These are phyloP conservation scores for Polypterus bichir DNA, from an alignment of 2,113 vertebrate genomes.

Conservation along the genomic window DNA sequence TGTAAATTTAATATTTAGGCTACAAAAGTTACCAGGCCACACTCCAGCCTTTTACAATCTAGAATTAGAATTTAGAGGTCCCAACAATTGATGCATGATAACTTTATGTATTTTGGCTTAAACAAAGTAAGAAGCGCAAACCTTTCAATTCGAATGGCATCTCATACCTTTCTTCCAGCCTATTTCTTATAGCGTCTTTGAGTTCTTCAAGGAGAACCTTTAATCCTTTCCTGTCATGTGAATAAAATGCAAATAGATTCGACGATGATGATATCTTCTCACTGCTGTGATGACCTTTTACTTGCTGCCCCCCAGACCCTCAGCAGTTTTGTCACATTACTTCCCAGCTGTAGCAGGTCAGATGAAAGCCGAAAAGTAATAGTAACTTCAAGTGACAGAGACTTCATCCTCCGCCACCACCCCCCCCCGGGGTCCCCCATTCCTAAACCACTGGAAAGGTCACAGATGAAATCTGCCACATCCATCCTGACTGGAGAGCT, in stretches of 20 bases:
- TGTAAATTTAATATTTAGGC: no score
- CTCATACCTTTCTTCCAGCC: no score
- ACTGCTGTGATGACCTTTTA: slow-evolving; percentile 23
- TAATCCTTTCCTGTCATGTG: not conserved
- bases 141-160: no score
- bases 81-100: no score
- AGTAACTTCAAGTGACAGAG: not conserved
- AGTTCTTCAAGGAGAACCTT: no score
- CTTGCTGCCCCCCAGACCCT: slow-evolving; percentile 8
- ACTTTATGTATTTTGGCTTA: no score
- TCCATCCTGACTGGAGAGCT: slow-evolving; percentile 10
- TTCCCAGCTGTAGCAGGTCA: slow-evolving; percentile 13
- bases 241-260: not conserved
- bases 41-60: no score
- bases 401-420: slow-evolving; percentile 2
- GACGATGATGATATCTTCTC: not conserved
- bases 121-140: no score
- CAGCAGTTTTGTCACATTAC: slow-evolving; percentile 14
- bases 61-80: no score
- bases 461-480: slow-evolving; percentile 11
- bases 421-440: no score
- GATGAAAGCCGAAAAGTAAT: slow-evolving; percentile 4
- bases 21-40: no score
- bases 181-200: no score
- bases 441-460: slow-evolving; percentile 19